Evolutionary conservation across 2,888 invertebrate species (phyloP).

Genomic region (Dermolepida albohirtum): DNA sequence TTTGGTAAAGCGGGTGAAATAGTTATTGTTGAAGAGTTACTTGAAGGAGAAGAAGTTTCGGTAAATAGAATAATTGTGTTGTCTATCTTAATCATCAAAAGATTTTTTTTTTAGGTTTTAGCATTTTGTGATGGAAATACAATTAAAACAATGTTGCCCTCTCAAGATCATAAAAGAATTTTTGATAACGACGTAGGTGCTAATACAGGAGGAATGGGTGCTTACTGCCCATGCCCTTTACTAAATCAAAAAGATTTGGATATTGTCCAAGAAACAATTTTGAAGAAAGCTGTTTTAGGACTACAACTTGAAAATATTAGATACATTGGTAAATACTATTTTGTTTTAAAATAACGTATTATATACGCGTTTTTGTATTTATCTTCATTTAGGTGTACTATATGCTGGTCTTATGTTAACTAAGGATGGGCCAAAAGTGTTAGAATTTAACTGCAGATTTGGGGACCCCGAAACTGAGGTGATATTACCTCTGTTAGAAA

Average conservation of each 20-base stretch:
- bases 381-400: conserved; percentile 76
- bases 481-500: conserved; percentile 85
- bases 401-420: conserved; percentile 98
- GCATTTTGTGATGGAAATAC: conserved; percentile 90
- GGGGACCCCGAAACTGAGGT: conserved; percentile 99
- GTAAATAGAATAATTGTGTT: conserved; percentile 66
- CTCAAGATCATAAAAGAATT: conserved; percentile 96
- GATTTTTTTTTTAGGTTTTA: conserved; percentile 71
- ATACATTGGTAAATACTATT: conserved; percentile 75
- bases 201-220: conserved; percentile 99
- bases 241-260: conserved; percentile 74
- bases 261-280: conserved; percentile 75
- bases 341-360: conserved; percentile 17
- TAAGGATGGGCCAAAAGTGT: conserved; percentile 86
- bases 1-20: conserved; percentile 88
- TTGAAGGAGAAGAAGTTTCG: conserved; percentile 95
- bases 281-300: conserved; percentile 85
- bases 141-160: conserved; percentile 86
- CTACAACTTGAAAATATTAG: conserved; percentile 81
- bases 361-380: conserved; percentile 5
- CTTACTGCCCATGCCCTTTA: conserved; percentile 91
- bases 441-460: conserved; percentile 98
- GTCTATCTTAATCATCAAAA: conserved; percentile 14
- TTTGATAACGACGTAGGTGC: conserved; percentile 89
- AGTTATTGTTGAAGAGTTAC: conserved; percentile 89